These are phyloP conservation scores for Acarapis woodi DNA, from an alignment of 1,140 invertebrate species.

Conservation along the genomic window DNA sequence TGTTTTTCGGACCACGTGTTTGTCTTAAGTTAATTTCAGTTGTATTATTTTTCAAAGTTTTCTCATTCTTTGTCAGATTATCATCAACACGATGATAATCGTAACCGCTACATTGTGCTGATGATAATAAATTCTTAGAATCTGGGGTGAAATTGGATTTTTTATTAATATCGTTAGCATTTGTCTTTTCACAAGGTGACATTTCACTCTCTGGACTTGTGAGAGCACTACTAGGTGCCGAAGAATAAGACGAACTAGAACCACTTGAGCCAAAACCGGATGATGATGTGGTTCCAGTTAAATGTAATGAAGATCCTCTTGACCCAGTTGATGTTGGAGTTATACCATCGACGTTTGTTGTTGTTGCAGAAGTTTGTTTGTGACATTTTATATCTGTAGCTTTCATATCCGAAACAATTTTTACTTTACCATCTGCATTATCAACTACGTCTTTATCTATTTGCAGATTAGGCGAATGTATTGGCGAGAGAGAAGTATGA, in stretches of 20 bases:
- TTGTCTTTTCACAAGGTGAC: not conserved
- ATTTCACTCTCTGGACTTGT: constrained; percentile 3
- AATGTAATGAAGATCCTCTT: not conserved
- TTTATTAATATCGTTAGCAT: no score
- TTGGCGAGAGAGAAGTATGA: no score
- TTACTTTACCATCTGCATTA: no score
- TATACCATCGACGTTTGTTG: not conserved
- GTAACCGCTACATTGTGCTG: no score
- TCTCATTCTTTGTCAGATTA: no score
- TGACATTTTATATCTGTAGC: not conserved
- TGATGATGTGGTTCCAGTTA: not conserved
- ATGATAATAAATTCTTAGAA: no score
- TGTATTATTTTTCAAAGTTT: no score
- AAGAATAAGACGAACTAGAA: constrained; percentile 2
- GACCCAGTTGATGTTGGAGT: constrained; percentile 1
- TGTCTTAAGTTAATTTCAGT: not conserved
- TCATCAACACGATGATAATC: no score
- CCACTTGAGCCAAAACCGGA: constrained; percentile 2
- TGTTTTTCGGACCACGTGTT: not conserved
- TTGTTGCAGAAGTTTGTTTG: not conserved
- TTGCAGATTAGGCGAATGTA: no score
- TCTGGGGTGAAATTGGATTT: no score
- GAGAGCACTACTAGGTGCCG: not conserved
- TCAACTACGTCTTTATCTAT: no score
- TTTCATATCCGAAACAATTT: no score